Base-by-base conservation (phyloP, 1,140 invertebrate species). In the Gerris buenoi region DNA sequence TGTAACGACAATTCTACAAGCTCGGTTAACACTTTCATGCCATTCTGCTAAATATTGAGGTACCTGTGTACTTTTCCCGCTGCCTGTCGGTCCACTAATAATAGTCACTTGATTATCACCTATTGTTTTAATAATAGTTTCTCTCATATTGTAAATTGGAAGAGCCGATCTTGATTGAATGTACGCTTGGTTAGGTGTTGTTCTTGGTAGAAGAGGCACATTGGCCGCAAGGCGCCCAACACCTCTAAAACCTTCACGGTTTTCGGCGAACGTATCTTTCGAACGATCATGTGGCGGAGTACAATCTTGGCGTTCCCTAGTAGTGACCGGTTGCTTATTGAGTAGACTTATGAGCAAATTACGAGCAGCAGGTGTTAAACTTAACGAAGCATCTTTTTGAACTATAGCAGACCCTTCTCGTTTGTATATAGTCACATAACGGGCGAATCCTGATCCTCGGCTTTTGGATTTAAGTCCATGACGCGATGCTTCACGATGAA, bases 61-160 rank as follows among this genome's bases (percentile, higher is more conserved):
- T 18, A 95, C 78, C 81, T 95, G 92, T 0, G 92, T 95, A 0
- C 91, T 93, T 81, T 95, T 95, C 0, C 93, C 93, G 27, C 88
- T 91, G 0, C 92, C 91, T 0, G 91, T 91, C 69, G 89, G 88
- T 18, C 90, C 90, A 61, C 83, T 84, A 57, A 95, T 83, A 68
- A 93, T 79, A 0, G 83, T 74, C 1, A 88, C 82, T 72, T 82
- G 79, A 75, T 84, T 81, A 86, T 81, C 25, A 85, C 84, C 88
- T 65, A 97, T 90, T 0, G 86, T 83, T 22, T 84, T 78, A 83
- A 97, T 87, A 56, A 97, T 91, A 67, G 85, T 77, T 0, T 84
- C 83, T 65, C 84, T 84, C 79, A 85, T 88, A 0, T 77, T 75
- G 68, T 81, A 86, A 2, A 96, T 90, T 0, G 94, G 94, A 1